Conservation (phyloP, 2,113 vertebrate genomes). For the Dendrocopos noguchii region DNA sequence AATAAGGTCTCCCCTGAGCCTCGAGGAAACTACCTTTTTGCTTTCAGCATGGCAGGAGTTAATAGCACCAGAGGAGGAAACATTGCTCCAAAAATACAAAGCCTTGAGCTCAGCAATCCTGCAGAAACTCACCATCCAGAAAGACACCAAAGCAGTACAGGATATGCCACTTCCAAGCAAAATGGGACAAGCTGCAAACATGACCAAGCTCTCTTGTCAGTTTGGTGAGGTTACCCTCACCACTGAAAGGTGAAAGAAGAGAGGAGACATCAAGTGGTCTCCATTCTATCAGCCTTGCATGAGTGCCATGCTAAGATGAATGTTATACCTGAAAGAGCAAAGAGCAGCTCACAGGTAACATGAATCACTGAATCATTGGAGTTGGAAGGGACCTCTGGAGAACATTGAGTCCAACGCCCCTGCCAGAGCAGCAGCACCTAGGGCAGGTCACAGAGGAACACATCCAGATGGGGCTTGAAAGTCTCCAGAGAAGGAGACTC, state of each 20-base stretch:
- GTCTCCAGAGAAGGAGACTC: too few species aligned
- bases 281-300: too few species aligned
- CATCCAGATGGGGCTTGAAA: too few species aligned
- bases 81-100: background rate
- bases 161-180: background rate
- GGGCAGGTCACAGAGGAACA: too few species aligned
- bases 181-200: background rate
- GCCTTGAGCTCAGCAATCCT: background rate
- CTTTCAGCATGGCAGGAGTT: background rate
- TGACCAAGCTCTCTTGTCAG: background rate
- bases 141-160: background rate
- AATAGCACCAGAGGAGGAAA: background rate
- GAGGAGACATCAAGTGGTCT: background rate
- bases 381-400: too few species aligned
- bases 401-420: too few species aligned
- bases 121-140: background rate
- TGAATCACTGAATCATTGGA: too few species aligned
- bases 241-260: background rate
- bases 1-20: background rate
- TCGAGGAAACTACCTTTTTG: background rate
- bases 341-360: background rate
- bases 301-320: background rate
- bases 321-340: background rate
- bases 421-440: too few species aligned
- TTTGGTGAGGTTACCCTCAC: background rate